Percentiles rank a stretch among this genome's conserved stretches.
Conservation (phyloP, 2,113 vertebrate species). For the Plecturocebus donacophilus region DNA sequence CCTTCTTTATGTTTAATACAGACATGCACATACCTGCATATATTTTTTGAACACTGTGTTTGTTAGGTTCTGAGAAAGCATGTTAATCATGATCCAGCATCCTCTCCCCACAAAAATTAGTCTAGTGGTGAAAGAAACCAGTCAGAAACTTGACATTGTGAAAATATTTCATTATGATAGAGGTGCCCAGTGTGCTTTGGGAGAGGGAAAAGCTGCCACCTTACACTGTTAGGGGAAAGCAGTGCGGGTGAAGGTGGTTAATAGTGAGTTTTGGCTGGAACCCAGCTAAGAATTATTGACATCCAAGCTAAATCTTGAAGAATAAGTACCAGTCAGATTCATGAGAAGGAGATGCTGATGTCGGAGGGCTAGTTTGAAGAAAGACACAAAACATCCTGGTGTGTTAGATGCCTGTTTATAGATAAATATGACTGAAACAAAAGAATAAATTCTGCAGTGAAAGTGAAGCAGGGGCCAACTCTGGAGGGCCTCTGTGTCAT, state of each 20-base stretch:
- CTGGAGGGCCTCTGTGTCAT: too few species aligned
- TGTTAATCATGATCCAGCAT: not conserved
- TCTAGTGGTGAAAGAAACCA: not conserved
- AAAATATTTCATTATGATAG: not conserved
- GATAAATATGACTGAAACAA: not conserved
- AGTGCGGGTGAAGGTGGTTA: not conserved
- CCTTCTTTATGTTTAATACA: not conserved
- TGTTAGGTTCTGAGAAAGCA: not conserved
- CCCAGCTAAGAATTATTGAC: not conserved
- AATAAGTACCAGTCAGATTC: not conserved
- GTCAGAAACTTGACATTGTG: not conserved
- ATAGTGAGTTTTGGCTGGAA: not conserved
- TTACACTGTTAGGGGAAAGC: not conserved
- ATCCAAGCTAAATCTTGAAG: not conserved
- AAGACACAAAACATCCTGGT: not conserved
- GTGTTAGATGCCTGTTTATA: not conserved
- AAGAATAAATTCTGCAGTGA: not conserved
- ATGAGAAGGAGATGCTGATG: not conserved
- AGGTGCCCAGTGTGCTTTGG: too few species aligned
- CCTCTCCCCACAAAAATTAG: not conserved
- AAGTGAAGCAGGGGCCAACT: not conserved
- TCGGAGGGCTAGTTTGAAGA: not conserved
- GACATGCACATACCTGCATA: rapidly evolving
- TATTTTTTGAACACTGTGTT: not conserved
- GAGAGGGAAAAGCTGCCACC: not conserved